Base-by-base conservation (phyloP, 2,797 vertebrate genomes). In the Passerculus sandwichensis region DNA sequence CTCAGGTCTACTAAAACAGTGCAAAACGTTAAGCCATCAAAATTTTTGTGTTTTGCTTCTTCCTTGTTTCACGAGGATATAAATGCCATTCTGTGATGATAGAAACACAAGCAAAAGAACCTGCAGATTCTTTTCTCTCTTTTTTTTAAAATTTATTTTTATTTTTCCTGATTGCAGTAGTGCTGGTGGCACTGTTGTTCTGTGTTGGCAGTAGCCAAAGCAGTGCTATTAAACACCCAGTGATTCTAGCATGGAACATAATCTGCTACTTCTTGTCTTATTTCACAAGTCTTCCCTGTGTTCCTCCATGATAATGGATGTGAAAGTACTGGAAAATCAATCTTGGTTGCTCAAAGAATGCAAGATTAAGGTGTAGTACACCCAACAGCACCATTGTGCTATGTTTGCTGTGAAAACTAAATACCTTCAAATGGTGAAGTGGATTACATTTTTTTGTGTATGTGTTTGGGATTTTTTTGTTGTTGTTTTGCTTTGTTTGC, bases 211-310 rank as follows among this genome's bases (percentile, higher is more conserved):
- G 60, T 67, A 70, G 34, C 70, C 84, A 64, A 93, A 84, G 51
- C 38, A 85, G 20, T 3, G 2, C 71, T 93, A 10, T 88, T 88
- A 71, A 91, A 79, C 45, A 96, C 65, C 45, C 17, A 27, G 57
- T 85, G 83, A 92, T 88, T 88, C 13, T 15, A 71, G 36, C 57
- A 65, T 59, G 48, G 50, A 90, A 66, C 86, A 53, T 81, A 74
- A 91, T 93, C 72, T 66, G 21, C 69, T 88, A 45, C 80, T 95
- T 74, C 23, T 71, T 72, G 23, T 89, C 77, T 92, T 86, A 70
- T 51, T 95, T 81, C 75, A 44, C 64, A 67, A 83, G 56, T 85
- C 36, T 84, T 85, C 13, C 15, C 18, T 44, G 54, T 89, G 66
- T 91, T 95, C 51, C 51, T 60, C 42, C 70, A 77, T n/a, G 16